Percentiles rank a stretch among this genome's conserved stretches.
phyloP scores from a whole-genome alignment of 1,140 invertebrate genomes.

The Antheraea pernyi region DNA sequence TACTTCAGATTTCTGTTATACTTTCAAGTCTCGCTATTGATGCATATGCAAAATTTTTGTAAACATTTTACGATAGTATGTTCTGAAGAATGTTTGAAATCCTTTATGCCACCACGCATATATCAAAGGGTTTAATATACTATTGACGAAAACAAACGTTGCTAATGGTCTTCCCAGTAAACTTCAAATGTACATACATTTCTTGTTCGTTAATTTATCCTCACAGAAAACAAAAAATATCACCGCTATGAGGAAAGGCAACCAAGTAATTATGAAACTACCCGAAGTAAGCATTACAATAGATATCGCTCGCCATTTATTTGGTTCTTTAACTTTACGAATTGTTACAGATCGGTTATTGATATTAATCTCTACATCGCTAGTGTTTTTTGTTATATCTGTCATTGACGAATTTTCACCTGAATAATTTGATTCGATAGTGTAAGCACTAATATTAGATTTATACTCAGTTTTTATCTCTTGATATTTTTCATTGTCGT shows the following conservation, averaged over 20 bases:
- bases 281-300: constrained; percentile 80
- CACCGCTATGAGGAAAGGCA: constrained; percentile 73
- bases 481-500: constrained; percentile 21
- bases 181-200: constrained; percentile 67
- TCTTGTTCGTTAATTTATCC: constrained; percentile 55
- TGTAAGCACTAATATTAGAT: constrained; percentile 44
- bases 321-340: constrained; percentile 54
- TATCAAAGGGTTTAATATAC: constrained; percentile 85
- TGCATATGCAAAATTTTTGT: constrained; percentile 13
- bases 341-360: background rate
- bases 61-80: constrained; percentile 33
- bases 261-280: constrained; percentile 75
- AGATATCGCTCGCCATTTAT: constrained; percentile 79
- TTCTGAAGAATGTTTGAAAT: constrained; percentile 63
- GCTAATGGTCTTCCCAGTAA: constrained; percentile 78
- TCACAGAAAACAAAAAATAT: constrained; percentile 76
- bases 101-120: constrained; percentile 87
- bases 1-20: background rate
- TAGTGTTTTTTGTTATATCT: background rate
- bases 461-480: constrained; percentile 21
- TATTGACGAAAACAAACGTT: constrained; percentile 82
- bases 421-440: constrained; percentile 37
- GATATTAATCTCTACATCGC: background rate
- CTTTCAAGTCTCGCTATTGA: background rate
- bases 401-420: background rate